phyloP scores from a whole-genome alignment of 1,140 invertebrate genomes.

The Mya arenaria region DNA sequence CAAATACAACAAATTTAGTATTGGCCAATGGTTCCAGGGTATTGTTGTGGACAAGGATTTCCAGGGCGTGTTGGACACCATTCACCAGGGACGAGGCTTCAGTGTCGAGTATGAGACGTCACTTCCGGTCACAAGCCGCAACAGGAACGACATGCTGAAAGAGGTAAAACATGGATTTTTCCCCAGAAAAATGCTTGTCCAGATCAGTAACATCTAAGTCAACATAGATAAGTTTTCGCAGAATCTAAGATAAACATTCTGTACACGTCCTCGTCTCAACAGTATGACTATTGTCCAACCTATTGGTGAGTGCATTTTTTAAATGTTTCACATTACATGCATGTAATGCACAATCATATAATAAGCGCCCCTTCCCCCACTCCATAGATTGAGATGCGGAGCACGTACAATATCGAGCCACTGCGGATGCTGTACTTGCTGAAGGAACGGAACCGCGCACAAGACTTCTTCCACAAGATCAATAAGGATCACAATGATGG shows the following conservation, averaged over 20 bases:
- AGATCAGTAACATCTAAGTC: too few species aligned
- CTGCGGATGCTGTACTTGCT: slow-evolving; percentile 66
- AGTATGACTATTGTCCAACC: too few species aligned
- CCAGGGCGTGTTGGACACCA: slow-evolving; percentile 52
- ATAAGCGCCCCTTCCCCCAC: too few species aligned
- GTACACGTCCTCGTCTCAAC: too few species aligned
- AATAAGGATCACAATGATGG: slow-evolving; percentile 70
- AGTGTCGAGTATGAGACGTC: slow-evolving; percentile 65
- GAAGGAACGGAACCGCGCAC: slow-evolving; percentile 68
- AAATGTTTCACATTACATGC: too few species aligned
- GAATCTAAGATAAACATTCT: too few species aligned
- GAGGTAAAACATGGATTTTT: too few species aligned
- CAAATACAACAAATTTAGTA: not conserved
- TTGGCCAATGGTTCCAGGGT: slow-evolving; percentile 38
- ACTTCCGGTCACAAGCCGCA: slow-evolving; percentile 60
- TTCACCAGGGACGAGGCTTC: slow-evolving; percentile 50
- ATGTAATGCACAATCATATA: too few species aligned
- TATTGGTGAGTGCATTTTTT: too few species aligned
- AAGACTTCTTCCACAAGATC: slow-evolving; percentile 72
- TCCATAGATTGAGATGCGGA: slow-evolving; percentile 28
- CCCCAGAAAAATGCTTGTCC: too few species aligned
- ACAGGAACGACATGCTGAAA: slow-evolving; percentile 62
- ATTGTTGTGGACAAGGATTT: slow-evolving; percentile 69
- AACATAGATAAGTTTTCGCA: too few species aligned
- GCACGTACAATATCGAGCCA: slow-evolving; percentile 67